phyloP scores from a whole-genome alignment of 2,113 vertebrate genomes.

The Lathamus discolor region DNA sequence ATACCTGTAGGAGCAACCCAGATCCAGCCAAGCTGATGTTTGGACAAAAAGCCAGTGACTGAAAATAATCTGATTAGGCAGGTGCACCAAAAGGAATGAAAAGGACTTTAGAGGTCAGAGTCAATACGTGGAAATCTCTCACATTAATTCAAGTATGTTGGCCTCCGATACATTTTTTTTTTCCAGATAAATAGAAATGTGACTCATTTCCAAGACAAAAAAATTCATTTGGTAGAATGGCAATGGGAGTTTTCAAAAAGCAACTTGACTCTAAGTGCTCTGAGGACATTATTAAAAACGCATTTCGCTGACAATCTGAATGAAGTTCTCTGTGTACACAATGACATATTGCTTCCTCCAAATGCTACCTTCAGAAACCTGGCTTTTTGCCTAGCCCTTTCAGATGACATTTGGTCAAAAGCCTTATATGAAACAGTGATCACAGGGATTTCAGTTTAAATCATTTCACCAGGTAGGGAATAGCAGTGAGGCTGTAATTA shows the following conservation, averaged over 20 bases:
- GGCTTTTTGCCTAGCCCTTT: not conserved
- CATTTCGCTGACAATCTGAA: not conserved
- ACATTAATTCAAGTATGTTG: constrained; percentile 15
- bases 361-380: not conserved
- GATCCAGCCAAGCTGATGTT: not conserved
- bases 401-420: not conserved
- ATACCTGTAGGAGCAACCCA: not conserved
- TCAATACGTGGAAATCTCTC: not conserved
- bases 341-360: not conserved
- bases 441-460: not conserved
- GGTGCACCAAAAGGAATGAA: not conserved
- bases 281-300: not conserved
- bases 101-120: not conserved
- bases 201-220: constrained; percentile 12
- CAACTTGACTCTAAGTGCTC: not conserved
- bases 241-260: not conserved
- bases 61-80: constrained; percentile 2
- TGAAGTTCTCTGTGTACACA: not conserved
- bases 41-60: not conserved
- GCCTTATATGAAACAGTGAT: not conserved
- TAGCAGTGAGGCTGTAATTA: constrained; percentile 14
- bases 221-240: not conserved
- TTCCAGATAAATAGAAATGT: constrained; percentile 33
- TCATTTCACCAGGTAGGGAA: not conserved
- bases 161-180: not conserved